Base-by-base conservation (phyloP, 1,140 invertebrate species). In the Linepithema humile region DNA sequence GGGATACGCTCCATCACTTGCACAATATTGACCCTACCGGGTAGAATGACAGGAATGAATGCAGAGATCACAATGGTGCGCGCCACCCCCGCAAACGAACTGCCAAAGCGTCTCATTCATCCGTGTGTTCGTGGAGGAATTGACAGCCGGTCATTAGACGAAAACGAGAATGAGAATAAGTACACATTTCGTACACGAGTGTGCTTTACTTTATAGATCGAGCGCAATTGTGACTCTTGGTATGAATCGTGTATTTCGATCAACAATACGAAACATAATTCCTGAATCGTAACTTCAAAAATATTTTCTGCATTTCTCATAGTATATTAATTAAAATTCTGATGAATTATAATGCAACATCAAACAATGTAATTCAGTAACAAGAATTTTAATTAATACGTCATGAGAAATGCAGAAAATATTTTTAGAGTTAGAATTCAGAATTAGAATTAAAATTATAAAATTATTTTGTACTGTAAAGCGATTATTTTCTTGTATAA, bases 141-240 rank as follows among this genome's bases (percentile, higher is more conserved):
- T 89, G 88, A 89, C 88, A 89, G 88, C 88, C 88, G 83, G 88
- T 89, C 88, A 89, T 89, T 89, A 89, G 40, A 62, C 57, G 40
- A 32, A 35, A 53, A 78, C 5, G 60, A 77, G 74, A 78, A 53
- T 32, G 59, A 77, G 43, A 15, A 32, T 26, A 32, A 62, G 17
- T 1, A 17, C 74, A 26, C 62, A 69, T 78, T 69, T 40, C 23
- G 2, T 40, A 53, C 53, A 53, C 60, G 60, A 29, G 38, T 64
- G 29, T 64, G n/a, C 57, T 75, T 74, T 38, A 55, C 53, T 59
- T 20, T 45, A 65, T 32, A 65, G 62, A 38, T 12, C 12, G 1
- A 4, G 57, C 35, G 32, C 40, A 35, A 40, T 59, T 9, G 38
- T 53, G 10, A 35, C 12, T 59, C 10, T 20, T 17, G 70, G 26